Evolutionary conservation across 2,113 vertebrate genomes (phyloP).

Genomic region (Dryoscopus gambensis): DNA sequence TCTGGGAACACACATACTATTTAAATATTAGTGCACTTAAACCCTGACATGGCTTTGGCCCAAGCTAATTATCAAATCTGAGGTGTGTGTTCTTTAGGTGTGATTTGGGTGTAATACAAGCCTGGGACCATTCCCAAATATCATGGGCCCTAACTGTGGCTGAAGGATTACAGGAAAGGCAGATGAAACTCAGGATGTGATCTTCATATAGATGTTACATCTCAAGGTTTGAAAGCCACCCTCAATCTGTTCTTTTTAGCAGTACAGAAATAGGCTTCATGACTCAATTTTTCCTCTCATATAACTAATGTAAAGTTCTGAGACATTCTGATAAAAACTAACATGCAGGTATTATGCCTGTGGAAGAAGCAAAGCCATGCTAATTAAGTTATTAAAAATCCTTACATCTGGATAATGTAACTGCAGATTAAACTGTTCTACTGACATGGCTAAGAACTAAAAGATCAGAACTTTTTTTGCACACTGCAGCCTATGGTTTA

Average conservation of each 20-base stretch:
- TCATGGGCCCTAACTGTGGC: background rate
- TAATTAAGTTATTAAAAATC: background rate
- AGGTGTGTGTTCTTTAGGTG: background rate
- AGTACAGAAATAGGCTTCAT: background rate
- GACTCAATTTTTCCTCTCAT: background rate
- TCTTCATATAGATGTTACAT: background rate
- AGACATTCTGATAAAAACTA: background rate
- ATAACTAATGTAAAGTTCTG: background rate
- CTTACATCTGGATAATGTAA: background rate
- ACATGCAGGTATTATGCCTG: background rate
- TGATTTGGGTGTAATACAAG: background rate
- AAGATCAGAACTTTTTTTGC: background rate
- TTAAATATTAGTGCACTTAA: background rate
- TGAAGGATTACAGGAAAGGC: background rate
- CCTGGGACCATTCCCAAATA: background rate
- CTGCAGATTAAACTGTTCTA: background rate
- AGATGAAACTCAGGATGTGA: background rate
- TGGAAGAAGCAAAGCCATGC: background rate
- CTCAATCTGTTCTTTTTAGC: background rate
- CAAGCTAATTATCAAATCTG: background rate
- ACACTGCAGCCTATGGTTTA: background rate
- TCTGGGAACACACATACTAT: background rate
- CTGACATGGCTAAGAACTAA: background rate
- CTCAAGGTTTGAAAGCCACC: background rate
- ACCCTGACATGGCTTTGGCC: background rate